Percentiles rank a stretch among this genome's conserved stretches.
phyloP scores from a whole-genome alignment of 1,140 invertebrate species.

The Bombus affinis region DNA sequence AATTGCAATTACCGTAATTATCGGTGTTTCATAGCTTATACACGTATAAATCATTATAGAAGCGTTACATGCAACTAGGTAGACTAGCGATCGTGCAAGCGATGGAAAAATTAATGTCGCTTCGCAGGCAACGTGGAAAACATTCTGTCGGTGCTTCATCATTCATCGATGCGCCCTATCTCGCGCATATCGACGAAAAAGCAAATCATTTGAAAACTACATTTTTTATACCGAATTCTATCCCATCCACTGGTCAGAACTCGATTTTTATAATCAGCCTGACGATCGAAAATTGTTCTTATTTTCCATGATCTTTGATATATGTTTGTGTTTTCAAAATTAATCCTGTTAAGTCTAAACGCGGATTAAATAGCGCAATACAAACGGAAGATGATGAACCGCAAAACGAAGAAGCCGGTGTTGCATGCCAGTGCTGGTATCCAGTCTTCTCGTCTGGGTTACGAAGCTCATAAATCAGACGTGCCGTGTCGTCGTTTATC shows the following conservation, averaged over 20 bases:
- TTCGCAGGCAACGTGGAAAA: not conserved
- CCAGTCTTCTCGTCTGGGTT: constrained; percentile 41
- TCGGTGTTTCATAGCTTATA: constrained; percentile 41
- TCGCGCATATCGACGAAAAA: not conserved
- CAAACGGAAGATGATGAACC: not conserved
- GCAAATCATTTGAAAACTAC: not conserved
- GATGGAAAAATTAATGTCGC: constrained; percentile 20
- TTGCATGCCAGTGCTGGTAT: not conserved
- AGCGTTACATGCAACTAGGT: not conserved
- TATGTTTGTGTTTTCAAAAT: not conserved
- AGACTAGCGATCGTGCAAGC: too few relatives aligned
- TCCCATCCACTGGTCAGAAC: not conserved
- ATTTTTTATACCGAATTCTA: not conserved
- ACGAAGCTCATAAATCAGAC: constrained; percentile 64
- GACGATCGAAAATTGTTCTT: not conserved
- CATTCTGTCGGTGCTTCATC: not conserved
- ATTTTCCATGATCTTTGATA: not conserved
- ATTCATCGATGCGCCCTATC: not conserved
- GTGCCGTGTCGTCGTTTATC: constrained; percentile 59
- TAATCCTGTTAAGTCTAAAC: not conserved
- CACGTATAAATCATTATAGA: constrained; percentile 28
- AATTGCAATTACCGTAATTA: constrained; percentile 62
- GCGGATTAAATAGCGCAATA: not conserved
- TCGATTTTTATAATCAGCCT: not conserved
- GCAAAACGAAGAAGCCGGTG: not conserved